These are phyloP conservation scores for Macrotrachela quadricornifera DNA, from an alignment of 1,140 invertebrate genomes.

Conservation along the genomic window DNA sequence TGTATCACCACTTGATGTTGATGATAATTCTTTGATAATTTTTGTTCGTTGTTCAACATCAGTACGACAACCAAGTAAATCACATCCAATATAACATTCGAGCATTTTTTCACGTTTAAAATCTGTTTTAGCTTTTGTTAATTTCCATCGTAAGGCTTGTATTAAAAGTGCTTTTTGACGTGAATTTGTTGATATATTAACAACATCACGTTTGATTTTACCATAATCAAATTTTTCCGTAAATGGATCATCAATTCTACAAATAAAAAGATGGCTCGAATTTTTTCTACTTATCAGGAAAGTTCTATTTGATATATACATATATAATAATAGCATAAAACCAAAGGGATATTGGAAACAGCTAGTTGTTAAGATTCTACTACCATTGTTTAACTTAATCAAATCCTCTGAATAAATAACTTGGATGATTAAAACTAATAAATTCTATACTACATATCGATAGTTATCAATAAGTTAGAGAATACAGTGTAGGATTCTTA, in stretches of 20 bases:
- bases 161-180: constrained; percentile 34
- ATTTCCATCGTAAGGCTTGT: constrained; percentile 41
- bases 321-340: too few species aligned
- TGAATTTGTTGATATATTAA: too few species aligned
- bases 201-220: constrained; percentile 39
- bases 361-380: too few species aligned
- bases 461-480: too few species aligned
- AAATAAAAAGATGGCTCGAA: neutral
- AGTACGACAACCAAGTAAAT: constrained; percentile 17
- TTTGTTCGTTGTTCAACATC: neutral
- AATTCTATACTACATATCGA: too few species aligned
- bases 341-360: too few species aligned
- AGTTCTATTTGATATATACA: too few species aligned
- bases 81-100: constrained; percentile 23
- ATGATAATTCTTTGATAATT: constrained; percentile 10
- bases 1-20: constrained; percentile 16
- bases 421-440: too few species aligned
- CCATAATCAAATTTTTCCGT: constrained; percentile 31
- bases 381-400: too few species aligned
- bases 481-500: too few species aligned
- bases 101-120: constrained; percentile 25
- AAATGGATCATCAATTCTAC: neutral
- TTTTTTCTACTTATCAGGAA: too few species aligned
- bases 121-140: constrained; percentile 20
- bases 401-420: too few species aligned